A percentile compares a stretch with the other conserved stretches of the same genome.
Evolutionary conservation across 2,113 vertebrate genomes (phyloP).

Genomic region (Lepidothrix coronata): DNA sequence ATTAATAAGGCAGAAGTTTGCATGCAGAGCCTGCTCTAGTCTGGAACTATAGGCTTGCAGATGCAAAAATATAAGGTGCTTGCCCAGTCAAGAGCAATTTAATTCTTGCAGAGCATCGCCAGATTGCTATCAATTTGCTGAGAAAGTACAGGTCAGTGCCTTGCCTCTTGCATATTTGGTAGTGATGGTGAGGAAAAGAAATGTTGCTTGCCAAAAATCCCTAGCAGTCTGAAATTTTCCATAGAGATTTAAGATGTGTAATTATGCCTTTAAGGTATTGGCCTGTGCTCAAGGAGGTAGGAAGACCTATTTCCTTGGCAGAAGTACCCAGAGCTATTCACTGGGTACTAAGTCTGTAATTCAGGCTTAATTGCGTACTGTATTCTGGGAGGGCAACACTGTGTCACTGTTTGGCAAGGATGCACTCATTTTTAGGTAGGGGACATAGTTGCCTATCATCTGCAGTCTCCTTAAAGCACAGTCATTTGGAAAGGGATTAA

Average conservation of each 20-base stretch:
- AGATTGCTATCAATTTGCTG: neutral
- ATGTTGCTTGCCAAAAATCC: neutral
- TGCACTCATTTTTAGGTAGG: neutral
- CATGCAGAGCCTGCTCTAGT: neutral
- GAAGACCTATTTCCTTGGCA: neutral
- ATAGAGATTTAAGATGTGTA: neutral
- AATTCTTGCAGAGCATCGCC: neutral
- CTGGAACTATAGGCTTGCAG: neutral
- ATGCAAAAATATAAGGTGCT: neutral
- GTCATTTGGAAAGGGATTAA: constrained; percentile 5
- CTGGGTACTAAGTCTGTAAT: neutral
- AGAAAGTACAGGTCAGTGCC: neutral
- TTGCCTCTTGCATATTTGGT: neutral
- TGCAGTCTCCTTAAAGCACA: neutral
- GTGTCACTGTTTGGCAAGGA: neutral
- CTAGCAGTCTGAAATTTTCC: neutral
- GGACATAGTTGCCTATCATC: neutral
- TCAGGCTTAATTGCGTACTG: neutral
- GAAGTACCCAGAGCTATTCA: neutral
- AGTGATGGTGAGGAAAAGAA: neutral
- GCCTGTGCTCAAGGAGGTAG: neutral
- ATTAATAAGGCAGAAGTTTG: neutral
- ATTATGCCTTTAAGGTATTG: neutral
- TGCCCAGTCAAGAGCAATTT: neutral
- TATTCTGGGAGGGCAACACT: neutral